Percentiles rank a stretch among this genome's conserved stretches.
These are phyloP conservation scores for Spinibarbus caldwelli DNA, from an alignment of 2,797 vertebrate genomes.

Conservation along the genomic window DNA sequence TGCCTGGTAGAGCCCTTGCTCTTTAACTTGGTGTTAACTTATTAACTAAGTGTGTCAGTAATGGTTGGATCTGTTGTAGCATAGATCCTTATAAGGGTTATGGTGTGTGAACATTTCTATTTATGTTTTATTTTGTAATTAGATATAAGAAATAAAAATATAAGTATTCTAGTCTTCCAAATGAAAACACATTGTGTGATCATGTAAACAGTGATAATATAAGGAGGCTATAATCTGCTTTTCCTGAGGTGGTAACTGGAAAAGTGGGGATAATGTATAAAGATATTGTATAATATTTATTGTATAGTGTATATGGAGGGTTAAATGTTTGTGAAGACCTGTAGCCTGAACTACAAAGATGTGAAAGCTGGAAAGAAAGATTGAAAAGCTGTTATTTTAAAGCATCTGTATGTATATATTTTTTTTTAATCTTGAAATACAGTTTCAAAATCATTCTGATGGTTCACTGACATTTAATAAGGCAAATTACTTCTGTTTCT, in stretches of 20 bases:
- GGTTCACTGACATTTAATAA: neutral
- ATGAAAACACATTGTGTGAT: conserved; percentile 40
- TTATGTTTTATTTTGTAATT: conserved; percentile 41
- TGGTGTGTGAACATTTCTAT: conserved; percentile 29
- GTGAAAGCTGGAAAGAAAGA: neutral
- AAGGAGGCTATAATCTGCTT: conserved; percentile 32
- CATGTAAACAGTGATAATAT: conserved; percentile 48
- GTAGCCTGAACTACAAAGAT: conserved; percentile 1
- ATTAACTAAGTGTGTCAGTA: conserved; percentile 49
- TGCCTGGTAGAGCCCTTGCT: conserved; percentile 53
- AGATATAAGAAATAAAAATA: conserved; percentile 40
- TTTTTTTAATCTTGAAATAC: neutral
- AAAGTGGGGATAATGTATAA: conserved; percentile 2
- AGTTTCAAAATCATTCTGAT: neutral
- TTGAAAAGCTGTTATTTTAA: neutral
- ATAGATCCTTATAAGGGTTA: conserved; percentile 50
- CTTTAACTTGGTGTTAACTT: conserved; percentile 51
- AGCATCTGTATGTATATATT: neutral
- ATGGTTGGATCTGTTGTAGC: conserved; percentile 54
- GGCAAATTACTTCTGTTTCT: neutral
- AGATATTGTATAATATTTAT: no score
- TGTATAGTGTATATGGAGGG: conserved; percentile 27
- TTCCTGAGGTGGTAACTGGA: conserved; percentile 16
- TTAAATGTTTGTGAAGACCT: neutral
- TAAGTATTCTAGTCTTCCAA: conserved; percentile 60